Base-by-base conservation (phyloP, 2,797 vertebrate species). In the Antennarius maculatus region DNA sequence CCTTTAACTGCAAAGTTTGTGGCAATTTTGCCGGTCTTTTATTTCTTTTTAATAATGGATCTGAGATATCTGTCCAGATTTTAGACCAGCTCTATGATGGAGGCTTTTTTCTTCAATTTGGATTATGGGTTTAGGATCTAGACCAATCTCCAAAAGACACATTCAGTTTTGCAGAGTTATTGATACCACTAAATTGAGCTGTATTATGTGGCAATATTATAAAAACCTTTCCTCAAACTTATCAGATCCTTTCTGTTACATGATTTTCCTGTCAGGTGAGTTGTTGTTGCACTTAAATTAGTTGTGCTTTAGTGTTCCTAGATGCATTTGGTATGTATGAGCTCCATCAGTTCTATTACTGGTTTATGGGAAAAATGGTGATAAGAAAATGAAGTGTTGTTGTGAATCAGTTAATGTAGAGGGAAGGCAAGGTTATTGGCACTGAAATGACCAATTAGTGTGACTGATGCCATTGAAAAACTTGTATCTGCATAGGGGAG, bases 401-500 rank as follows among this genome's bases (percentile, higher is more conserved):
- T 69, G 63, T 63, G 39, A 75, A 43, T 37, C 41, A 59, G 51
- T 48, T 46, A 63, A 39, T 65, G 64, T 16, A 41, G 66, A 62
- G 48, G 29, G 61, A 64, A 65, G 39, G 62, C 39, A 28, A 63
- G 37, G 51, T 55, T 73, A 9, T 41, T 62, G 61, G 51, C 48
- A 57, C 52, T 51, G 52, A 79, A 82, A 74, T 81, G 66, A 76
- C 45, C 64, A 61, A 49, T 54, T 66, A 55, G 47, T 71, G 39
- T 31, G 54, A 56, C 47, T 57, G 53, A 82, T 68, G 61, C 56
- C 46, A 50, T 61, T 68, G 48, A 65, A 71, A 61, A 78, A 75
- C 68, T 28, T 59, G 42, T 61, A 49, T 83, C 70, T 76, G 52
- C 37, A 57, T 61, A 85, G 61, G 55, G 60, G 59, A 76, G 54